phyloP scores from a whole-genome alignment of 2,888 invertebrate genomes.

The Scaptomyza polygonia region DNA sequence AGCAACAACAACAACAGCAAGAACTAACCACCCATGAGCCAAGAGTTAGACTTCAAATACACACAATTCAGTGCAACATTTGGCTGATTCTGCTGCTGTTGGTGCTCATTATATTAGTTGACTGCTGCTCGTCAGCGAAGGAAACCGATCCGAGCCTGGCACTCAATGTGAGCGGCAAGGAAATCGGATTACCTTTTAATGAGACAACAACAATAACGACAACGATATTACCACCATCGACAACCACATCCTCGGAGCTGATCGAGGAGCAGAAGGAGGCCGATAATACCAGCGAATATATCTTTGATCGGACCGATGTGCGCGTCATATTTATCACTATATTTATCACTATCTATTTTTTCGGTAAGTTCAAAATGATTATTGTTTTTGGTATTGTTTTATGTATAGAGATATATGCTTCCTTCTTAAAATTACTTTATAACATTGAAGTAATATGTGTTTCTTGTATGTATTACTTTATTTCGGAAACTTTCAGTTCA shows the following conservation, averaged over 20 bases:
- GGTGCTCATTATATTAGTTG: constrained; percentile 27
- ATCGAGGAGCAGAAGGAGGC: constrained; percentile 54
- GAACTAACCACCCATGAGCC: constrained; percentile 16
- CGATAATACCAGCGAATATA: constrained; percentile 86
- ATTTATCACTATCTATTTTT: constrained; percentile 92
- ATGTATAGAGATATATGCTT: no score
- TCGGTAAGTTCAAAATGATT: constrained; percentile 87
- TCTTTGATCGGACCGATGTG: constrained; percentile 90
- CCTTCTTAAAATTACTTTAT: no score
- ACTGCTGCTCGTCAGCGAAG: constrained; percentile 35
- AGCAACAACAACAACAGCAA: constrained; percentile 19
- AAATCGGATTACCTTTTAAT: constrained; percentile 53
- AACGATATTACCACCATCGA: constrained; percentile 16
- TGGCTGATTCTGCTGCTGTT: constrained; percentile 8
- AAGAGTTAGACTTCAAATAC: constrained; percentile 10
- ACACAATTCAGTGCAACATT: constrained; percentile 20
- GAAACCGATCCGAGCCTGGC: constrained; percentile 43
- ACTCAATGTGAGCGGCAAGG: constrained; percentile 50
- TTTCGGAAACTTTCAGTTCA: not conserved
- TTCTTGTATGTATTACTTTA: no score
- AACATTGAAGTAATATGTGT: no score
- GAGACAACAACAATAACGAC: constrained; percentile 42
- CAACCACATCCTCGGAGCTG: constrained; percentile 36
- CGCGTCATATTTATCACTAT: constrained; percentile 90
- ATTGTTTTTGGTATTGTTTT: no score